Evolutionary conservation across 2,113 vertebrate species (phyloP).

Genomic region (Athene noctua): DNA sequence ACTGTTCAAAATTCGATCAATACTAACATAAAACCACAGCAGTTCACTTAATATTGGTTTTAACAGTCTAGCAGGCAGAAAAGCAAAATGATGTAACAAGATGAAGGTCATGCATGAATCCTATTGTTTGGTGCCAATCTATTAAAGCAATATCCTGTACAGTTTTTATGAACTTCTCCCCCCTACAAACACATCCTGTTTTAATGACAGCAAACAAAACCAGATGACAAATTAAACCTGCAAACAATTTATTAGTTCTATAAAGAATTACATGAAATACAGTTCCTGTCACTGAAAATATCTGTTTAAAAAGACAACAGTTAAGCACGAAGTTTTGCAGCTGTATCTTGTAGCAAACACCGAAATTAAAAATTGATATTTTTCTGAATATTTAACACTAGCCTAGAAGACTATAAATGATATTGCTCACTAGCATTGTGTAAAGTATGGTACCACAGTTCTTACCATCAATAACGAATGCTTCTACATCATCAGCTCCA

Average conservation of each 20-base stretch:
- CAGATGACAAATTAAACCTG: constrained; percentile 33
- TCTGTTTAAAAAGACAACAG: background rate
- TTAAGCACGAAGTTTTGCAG: background rate
- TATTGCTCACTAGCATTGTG: background rate
- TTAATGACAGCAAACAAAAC: constrained; percentile 3
- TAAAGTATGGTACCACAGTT: background rate
- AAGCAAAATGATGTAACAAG: constrained; percentile 4
- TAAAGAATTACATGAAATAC: background rate
- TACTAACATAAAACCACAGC: background rate
- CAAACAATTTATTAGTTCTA: background rate
- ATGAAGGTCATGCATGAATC: background rate
- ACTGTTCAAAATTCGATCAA: background rate
- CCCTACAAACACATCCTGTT: constrained; percentile 37
- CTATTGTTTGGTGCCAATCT: background rate
- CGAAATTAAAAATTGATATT: background rate
- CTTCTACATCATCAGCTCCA: constrained; percentile 92
- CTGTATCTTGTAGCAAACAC: background rate
- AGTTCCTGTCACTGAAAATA: background rate
- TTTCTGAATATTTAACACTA: background rate
- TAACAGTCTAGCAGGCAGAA: background rate
- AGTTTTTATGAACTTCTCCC: constrained; percentile 51
- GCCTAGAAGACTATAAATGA: background rate
- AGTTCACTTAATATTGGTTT: background rate
- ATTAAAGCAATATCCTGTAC: constrained; percentile 18
- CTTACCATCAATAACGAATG: constrained; percentile 97